Base-by-base conservation (phyloP, 1,140 invertebrate species). In the Drosophila oshimai region DNA sequence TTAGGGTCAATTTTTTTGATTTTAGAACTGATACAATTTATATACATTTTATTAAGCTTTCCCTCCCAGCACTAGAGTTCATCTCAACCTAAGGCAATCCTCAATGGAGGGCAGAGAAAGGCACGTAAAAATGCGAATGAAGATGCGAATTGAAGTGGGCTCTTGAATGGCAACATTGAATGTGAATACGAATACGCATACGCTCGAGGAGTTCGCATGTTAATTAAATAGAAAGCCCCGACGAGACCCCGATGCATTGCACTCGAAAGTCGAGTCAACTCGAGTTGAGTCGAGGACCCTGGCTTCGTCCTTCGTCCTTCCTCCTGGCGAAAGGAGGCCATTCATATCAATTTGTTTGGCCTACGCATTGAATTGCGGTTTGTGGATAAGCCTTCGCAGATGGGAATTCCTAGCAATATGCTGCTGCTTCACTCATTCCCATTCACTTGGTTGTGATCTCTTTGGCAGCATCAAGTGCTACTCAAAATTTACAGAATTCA, bases 401-500 rank as follows among this genome's bases (percentile, higher is more conserved):
- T 42, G 42, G 67, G 39, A 57, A 47, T 65, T 31, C 62, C 50
- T 44, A 36, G 49, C 49, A 45, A 36, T 67, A 42, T 67, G 34
- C 50, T 6, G 12, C 37, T 44, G 15, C 28, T 24, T 17, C 18
- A n/a, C n/a, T n/a, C n/a, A n/a, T n/a, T n/a, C n/a, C n/a, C n/a
- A n/a, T 12, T 15, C 12, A 13, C 20, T 54, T 28, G 36, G 24
- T 22, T 26, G 29, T 64, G 58, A 62, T 72, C 46, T 72, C 68
- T 51, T 62, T 62, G 47, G 41, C 46, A 55, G 26, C 57, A 41
- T 75, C 75, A 61, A 86, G 80, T 73, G 76, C 80, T 86, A 73
- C 80, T 86, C 80, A 80, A 75, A 86, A 86, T 87, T 86, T 87
- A 74, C 81, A 86, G 80, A 75, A 86, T 86, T 86, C 80, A 86